These are phyloP conservation scores for Eucera pruinosa DNA, from an alignment of 2,888 invertebrate genomes.

Conservation along the genomic window DNA sequence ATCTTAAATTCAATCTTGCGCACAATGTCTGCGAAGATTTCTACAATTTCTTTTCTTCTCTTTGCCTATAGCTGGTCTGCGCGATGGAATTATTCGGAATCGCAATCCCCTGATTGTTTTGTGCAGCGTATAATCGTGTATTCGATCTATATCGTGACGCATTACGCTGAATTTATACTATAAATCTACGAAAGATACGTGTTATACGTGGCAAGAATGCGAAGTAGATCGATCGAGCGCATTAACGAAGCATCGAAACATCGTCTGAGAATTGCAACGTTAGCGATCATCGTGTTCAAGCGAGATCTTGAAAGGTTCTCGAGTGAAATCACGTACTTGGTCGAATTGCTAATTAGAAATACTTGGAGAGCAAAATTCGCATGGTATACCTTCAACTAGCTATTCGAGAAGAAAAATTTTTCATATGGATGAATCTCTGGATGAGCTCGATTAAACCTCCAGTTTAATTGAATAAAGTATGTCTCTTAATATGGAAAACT, in stretches of 20 bases:
- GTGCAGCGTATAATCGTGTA: too few species aligned
- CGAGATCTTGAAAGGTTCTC: slow-evolving; percentile 15
- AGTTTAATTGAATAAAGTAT: slow-evolving; percentile 23
- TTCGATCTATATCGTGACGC: neutral
- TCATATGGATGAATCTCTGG: slow-evolving; percentile 20
- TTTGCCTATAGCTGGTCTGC: too few species aligned
- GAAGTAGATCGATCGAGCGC: slow-evolving; percentile 22
- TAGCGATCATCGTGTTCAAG: slow-evolving; percentile 4
- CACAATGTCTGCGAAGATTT: too few species aligned
- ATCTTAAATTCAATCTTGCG: too few species aligned
- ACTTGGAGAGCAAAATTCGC: slow-evolving; percentile 8
- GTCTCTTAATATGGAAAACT: slow-evolving; percentile 27
- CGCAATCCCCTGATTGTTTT: too few species aligned
- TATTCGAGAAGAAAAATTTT: slow-evolving; percentile 30
- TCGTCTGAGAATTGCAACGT: slow-evolving; percentile 14
- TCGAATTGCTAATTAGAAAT: slow-evolving; percentile 19
- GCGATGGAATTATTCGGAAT: too few species aligned
- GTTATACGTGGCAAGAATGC: slow-evolving; percentile 23
- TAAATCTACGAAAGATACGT: slow-evolving; percentile 18
- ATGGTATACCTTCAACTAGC: slow-evolving; percentile 13
- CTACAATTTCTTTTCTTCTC: too few species aligned
- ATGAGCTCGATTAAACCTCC: slow-evolving; percentile 11
- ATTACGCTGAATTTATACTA: slow-evolving; percentile 25
- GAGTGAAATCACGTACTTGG: slow-evolving; percentile 8
- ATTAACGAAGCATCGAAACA: slow-evolving; percentile 14